Conservation (phyloP, 2,113 vertebrate species). For the Salvelinus fontinalis region DNA sequence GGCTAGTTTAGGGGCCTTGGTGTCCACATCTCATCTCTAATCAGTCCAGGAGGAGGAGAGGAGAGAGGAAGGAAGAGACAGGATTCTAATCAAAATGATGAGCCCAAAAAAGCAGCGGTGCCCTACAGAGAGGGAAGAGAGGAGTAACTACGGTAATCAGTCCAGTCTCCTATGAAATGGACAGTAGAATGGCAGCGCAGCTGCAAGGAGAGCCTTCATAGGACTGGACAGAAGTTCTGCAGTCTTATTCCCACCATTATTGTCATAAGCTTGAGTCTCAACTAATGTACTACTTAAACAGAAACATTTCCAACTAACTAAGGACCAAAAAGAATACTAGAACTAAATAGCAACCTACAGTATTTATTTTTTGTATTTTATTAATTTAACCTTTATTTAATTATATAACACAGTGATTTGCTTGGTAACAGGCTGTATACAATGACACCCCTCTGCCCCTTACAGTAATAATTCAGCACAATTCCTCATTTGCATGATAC, state of each 20-base stretch:
- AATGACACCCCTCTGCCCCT: too few species aligned
- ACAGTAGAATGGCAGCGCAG: constrained; percentile 3
- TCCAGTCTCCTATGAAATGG: constrained; percentile 15
- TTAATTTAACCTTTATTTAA: too few species aligned
- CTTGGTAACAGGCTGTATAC: too few species aligned
- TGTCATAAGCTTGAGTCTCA: too few species aligned
- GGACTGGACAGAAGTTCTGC: neutral
- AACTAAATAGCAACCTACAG: too few species aligned
- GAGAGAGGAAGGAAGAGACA: constrained; percentile 13
- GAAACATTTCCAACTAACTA: too few species aligned
- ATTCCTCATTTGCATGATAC: neutral
- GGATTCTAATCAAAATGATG: constrained; percentile 18
- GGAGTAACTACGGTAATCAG: constrained; percentile 43
- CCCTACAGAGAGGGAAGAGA: constrained; percentile 19
- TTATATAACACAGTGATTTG: too few species aligned
- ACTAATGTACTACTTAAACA: too few species aligned
- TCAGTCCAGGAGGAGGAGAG: constrained; percentile 16
- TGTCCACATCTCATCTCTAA: constrained; percentile 31
- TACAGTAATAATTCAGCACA: constrained; percentile 5
- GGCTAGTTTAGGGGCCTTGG: constrained; percentile 24
- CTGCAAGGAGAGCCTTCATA: neutral
- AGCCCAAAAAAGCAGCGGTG: constrained; percentile 1
- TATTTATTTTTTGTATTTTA: too few species aligned
- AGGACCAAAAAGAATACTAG: too few species aligned
- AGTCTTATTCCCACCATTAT: too few species aligned